Percentiles rank a stretch among this genome's conserved stretches.
Evolutionary conservation across 2,888 invertebrate genomes (phyloP).

Genomic region (Ochropleura leucogaster): DNA sequence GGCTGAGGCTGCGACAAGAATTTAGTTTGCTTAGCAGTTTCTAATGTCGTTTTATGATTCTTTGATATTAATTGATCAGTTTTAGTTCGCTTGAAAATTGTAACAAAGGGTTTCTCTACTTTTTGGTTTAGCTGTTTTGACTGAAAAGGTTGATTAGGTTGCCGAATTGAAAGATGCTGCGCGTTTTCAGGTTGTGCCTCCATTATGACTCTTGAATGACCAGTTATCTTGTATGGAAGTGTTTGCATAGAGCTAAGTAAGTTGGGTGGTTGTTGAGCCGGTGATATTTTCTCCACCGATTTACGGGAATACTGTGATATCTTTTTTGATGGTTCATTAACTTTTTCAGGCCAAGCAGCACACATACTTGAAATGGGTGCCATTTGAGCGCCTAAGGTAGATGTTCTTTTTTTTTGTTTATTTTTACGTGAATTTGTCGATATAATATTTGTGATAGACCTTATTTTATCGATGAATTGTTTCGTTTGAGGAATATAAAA

Average conservation of each 20-base stretch:
- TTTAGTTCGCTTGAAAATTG: not conserved
- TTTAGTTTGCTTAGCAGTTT: not conserved
- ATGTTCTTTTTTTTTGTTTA: not conserved
- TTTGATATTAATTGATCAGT: not conserved
- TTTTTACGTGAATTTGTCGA: conserved; percentile 12
- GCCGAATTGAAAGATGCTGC: not conserved
- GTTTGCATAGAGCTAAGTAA: not conserved
- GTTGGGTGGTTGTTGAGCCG: not conserved
- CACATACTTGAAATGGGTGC: conserved; percentile 10
- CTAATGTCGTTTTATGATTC: conserved; percentile 5
- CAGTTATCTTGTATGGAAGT: not conserved
- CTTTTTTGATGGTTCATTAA: not conserved
- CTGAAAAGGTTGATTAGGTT: not conserved
- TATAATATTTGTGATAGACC: conserved; percentile 1
- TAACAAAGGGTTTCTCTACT: not conserved
- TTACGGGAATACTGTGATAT: conserved; percentile 14
- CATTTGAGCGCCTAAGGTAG: conserved; percentile 9
- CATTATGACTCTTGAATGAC: not conserved
- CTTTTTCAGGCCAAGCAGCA: conserved; percentile 13
- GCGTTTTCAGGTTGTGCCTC: not conserved
- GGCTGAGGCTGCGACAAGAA: not conserved
- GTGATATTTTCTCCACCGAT: conserved; percentile 5
- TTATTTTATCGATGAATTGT: conserved; percentile 19
- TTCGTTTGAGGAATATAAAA: conserved; percentile 7
- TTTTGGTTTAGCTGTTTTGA: not conserved